A percentile compares a stretch with the other conserved stretches of the same genome.
These are phyloP conservation scores for Liopterus haemorrhoidalis DNA, from an alignment of 2,888 invertebrate species.

Conservation along the genomic window DNA sequence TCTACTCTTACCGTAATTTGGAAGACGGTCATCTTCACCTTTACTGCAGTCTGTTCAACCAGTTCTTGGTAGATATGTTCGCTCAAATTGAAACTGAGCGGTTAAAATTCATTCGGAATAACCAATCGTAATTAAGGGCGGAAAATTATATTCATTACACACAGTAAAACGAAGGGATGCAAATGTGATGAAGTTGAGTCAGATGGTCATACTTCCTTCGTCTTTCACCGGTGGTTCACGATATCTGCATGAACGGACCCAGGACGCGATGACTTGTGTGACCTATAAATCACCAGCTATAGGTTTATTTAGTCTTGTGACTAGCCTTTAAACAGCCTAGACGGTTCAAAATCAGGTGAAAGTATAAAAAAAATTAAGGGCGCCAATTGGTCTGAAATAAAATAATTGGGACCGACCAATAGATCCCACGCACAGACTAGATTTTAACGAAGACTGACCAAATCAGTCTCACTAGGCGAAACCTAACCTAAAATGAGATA, in stretches of 20 bases:
- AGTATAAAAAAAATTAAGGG: too few species aligned
- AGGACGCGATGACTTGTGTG: constrained; percentile 36
- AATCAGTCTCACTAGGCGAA: too few species aligned
- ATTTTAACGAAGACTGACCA: too few species aligned
- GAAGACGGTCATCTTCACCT: constrained; percentile 33
- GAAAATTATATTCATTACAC: constrained; percentile 40
- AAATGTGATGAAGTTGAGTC: constrained; percentile 33
- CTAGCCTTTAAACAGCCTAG: too few species aligned
- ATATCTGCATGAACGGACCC: constrained; percentile 33
- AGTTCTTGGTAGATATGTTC: constrained; percentile 42
- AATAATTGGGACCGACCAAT: too few species aligned
- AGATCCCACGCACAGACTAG: too few species aligned
- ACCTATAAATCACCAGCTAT: too few species aligned
- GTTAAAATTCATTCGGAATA: constrained; percentile 34
- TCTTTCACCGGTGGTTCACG: constrained; percentile 33
- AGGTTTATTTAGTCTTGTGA: too few species aligned
- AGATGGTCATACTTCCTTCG: constrained; percentile 36
- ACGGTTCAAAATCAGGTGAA: too few species aligned
- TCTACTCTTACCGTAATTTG: constrained; percentile 27
- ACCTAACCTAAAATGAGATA: too few species aligned
- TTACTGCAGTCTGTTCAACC: constrained; percentile 36
- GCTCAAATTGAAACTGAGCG: constrained; percentile 40
- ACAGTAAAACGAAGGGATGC: constrained; percentile 29
- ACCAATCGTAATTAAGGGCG: constrained; percentile 36
- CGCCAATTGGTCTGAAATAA: too few species aligned